Percentiles rank a stretch among this genome's conserved stretches.
Conservation (phyloP, 2,113 vertebrate species). For the Garra rufa region DNA sequence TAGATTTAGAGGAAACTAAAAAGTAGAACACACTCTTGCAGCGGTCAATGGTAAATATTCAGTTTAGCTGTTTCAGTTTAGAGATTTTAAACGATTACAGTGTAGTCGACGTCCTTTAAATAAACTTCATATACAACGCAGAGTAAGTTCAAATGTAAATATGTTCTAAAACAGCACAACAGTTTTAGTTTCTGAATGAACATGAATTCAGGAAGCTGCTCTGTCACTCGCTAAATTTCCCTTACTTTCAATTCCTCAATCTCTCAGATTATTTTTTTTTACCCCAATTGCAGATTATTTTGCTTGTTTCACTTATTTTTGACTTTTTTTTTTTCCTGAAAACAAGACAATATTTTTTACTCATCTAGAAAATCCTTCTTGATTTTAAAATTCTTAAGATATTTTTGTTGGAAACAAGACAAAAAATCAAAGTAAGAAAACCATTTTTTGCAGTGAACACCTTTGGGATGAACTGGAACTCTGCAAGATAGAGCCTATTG, state of each 20-base stretch:
- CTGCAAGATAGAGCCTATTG: background rate
- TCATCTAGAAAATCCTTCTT: too few relatives aligned
- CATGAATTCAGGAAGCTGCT: background rate
- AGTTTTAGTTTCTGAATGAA: background rate
- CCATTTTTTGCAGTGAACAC: too few relatives aligned
- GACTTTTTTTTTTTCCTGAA: too few relatives aligned
- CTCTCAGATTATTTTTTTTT: too few relatives aligned
- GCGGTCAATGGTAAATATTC: background rate
- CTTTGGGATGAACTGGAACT: background rate
- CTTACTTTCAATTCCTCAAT: slow-evolving; percentile 5
- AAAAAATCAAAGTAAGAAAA: too few relatives aligned
- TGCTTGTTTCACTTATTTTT: too few relatives aligned
- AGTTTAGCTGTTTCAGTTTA: background rate
- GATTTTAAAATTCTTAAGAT: too few relatives aligned
- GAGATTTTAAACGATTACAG: background rate
- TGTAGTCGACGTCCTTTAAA: background rate
- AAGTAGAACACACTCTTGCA: slow-evolving; percentile 20
- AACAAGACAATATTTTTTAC: too few relatives aligned
- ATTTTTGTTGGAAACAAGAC: too few relatives aligned
- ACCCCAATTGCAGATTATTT: too few relatives aligned
- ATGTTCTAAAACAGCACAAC: background rate
- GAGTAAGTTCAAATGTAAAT: background rate
- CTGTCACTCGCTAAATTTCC: background rate
- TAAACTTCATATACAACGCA: background rate
- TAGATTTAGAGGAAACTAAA: slow-evolving; percentile 40